These are phyloP conservation scores for Chrysolina americana DNA, from an alignment of 2,888 invertebrate species.

Conservation along the genomic window DNA sequence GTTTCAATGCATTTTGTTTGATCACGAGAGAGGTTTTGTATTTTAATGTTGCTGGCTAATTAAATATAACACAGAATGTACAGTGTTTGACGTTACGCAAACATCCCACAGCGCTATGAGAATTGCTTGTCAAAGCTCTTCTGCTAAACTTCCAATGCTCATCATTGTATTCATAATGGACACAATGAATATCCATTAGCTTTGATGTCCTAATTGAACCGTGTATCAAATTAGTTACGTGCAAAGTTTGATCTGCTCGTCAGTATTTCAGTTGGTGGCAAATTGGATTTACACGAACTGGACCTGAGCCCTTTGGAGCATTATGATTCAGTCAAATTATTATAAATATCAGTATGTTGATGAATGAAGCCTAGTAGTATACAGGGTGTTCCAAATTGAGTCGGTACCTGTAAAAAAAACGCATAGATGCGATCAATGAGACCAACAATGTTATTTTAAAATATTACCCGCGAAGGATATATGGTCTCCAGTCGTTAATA, in stretches of 20 bases:
- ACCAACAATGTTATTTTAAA: no score
- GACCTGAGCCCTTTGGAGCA: no score
- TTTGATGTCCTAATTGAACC: conserved; percentile 9
- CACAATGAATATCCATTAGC: conserved; percentile 36
- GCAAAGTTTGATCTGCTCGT: not conserved
- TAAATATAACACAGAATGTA: conserved; percentile 32
- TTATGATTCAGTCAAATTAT: no score
- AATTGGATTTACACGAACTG: not conserved
- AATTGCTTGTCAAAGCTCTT: conserved; percentile 37
- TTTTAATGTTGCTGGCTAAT: conserved; percentile 36
- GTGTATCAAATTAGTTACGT: not conserved
- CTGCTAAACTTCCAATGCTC: conserved; percentile 35
- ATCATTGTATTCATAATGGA: conserved; percentile 21
- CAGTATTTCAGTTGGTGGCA: not conserved
- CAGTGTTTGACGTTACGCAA: conserved; percentile 36
- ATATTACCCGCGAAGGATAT: no score
- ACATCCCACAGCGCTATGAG: conserved; percentile 36
- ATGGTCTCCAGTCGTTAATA: no score
- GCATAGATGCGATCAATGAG: no score
- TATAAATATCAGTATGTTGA: no score
- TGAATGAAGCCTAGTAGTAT: no score
- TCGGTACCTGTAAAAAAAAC: no score
- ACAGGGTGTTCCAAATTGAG: no score
- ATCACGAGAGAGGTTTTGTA: conserved; percentile 16
- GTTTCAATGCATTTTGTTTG: conserved; percentile 29